Evolutionary conservation across 2,113 vertebrate genomes (phyloP), one percentile per base, ranked within the genome.

Genomic region (Apeltes quadracus): DNA sequence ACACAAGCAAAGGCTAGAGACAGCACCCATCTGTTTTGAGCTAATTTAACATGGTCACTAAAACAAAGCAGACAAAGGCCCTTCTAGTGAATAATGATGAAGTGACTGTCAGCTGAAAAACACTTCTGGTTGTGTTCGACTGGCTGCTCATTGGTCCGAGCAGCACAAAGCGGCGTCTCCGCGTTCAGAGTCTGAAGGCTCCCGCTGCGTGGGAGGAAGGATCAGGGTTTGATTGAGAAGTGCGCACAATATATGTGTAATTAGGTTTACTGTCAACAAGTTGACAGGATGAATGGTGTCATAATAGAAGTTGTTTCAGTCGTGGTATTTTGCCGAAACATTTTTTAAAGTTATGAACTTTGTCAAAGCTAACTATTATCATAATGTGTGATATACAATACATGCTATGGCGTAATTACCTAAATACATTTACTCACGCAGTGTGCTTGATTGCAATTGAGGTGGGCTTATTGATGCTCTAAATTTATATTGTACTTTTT

Each of bases 31-130:
- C 91, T 91, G 91, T 89, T 90, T 82, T 55, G 44, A 83, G 70
- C 91, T 90, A 87, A 91, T 92, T 91, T 87, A 91, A 89, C 91
- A 91, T 84, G 84, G 81, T 89, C 81, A 62, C 80, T 87, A 79
- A 89, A 87, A 90, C 91, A 90, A 91, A 89, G 77, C 72, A 76
- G 76, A 89, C 83, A 91, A 88, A 88, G 76, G 63, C 62, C 39
- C 32, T 10, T 76, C 70, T 68, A 72, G 82, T 89, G 87, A 87
- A 87, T 82, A 81, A 81, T 89, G 90, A 89, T 89, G 76, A 85
- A 87, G 85, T 79, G 84, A 84, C 79, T 82, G 76, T 84, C 75
- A 83, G 53, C 53, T 69, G 75, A 67, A 79, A 84, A 86, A 83
- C 82, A 82, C 72, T 84, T 74, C 78, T 64, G 66, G 66, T 38